A percentile compares a stretch with the other conserved stretches of the same genome.
These are phyloP conservation scores for Corynorhinus townsendii DNA, from an alignment of 2,113 vertebrate species.

Conservation along the genomic window DNA sequence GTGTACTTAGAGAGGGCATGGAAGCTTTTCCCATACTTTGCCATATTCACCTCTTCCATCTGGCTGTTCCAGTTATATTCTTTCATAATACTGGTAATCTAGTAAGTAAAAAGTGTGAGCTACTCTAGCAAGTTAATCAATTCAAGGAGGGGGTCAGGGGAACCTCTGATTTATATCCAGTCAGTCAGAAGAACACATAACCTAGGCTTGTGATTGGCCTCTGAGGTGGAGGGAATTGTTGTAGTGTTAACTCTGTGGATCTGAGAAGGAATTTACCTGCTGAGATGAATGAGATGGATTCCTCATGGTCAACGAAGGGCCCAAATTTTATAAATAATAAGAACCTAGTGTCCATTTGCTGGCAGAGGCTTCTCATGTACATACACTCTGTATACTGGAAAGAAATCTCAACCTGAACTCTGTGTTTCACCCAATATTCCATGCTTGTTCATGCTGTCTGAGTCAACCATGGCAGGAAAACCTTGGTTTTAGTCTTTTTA, in stretches of 20 bases:
- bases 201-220: background rate
- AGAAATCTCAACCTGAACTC: too few relatives aligned
- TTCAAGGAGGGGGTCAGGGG: too few relatives aligned
- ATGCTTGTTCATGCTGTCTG: too few relatives aligned
- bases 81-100: background rate
- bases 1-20: background rate
- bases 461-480: background rate
- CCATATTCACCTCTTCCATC: too few relatives aligned
- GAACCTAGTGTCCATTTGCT: background rate
- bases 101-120: background rate
- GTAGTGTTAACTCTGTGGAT: background rate
- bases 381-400: too few relatives aligned
- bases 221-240: background rate
- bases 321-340: background rate
- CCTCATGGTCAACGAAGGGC: background rate
- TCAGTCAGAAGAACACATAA: background rate
- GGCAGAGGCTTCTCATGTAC: too few relatives aligned
- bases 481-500: background rate
- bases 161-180: too few relatives aligned
- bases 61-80: background rate
- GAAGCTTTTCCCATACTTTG: background rate
- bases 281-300: background rate
- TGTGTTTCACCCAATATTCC: too few relatives aligned
- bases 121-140: background rate
- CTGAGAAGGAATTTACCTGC: background rate